phyloP scores from a whole-genome alignment of 2,888 invertebrate genomes.

The Halictus ligatus region DNA sequence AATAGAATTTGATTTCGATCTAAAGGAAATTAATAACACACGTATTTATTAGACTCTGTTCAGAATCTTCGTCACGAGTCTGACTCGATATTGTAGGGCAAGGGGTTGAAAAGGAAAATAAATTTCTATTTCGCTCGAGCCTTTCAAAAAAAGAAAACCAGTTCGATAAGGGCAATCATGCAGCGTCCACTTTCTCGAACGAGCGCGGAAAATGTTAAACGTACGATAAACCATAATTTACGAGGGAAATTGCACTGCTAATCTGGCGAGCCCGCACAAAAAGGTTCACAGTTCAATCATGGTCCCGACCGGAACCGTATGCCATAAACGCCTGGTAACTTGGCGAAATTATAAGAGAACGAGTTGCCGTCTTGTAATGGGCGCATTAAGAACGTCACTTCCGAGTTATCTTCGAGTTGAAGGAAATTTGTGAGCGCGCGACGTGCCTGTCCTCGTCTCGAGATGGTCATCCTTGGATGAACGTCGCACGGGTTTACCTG shows the following conservation, averaged over 20 bases:
- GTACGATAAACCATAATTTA: neutral
- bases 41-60: no score
- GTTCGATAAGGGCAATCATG: no score
- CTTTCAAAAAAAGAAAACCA: no score
- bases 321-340: neutral
- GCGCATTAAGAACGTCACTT: neutral
- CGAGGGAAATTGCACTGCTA: neutral
- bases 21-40: no score
- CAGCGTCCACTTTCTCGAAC: no score
- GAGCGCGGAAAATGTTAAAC: neutral
- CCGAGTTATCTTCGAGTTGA: neutral
- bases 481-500: constrained; percentile 17
- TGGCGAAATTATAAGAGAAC: neutral
- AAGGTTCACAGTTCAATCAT: neutral
- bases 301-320: neutral
- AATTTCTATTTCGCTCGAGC: no score
- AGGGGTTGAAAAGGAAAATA: no score
- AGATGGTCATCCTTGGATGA: constrained; percentile 16
- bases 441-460: constrained; percentile 7
- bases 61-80: no score
- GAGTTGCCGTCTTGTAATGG: neutral
- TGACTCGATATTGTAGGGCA: no score
- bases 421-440: neutral
- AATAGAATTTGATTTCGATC: no score
- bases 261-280: neutral